Conservation (phyloP, 2,797 vertebrate genomes). For the Myripristis jacobus region DNA sequence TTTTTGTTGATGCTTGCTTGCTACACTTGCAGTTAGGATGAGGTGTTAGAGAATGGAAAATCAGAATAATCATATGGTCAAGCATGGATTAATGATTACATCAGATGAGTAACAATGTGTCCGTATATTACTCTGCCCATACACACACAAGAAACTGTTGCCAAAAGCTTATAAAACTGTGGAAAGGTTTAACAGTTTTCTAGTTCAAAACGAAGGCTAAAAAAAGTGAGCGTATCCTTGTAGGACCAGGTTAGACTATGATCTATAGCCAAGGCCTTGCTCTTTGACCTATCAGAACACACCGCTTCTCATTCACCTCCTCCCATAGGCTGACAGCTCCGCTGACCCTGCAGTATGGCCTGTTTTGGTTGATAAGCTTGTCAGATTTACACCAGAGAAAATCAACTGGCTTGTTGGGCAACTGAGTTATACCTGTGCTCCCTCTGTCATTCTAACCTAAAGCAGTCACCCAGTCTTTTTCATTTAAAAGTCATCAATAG, state of each 20-base stretch:
- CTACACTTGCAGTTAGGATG: too few species aligned
- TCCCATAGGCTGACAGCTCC: conserved; percentile 43
- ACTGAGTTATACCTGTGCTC: conserved; percentile 57
- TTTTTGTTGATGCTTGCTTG: too few species aligned
- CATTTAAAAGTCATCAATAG: conserved; percentile 22
- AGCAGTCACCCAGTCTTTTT: conserved; percentile 46
- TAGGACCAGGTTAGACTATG: conserved; percentile 19
- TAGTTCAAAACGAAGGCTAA: too few species aligned
- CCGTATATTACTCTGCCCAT: too few species aligned
- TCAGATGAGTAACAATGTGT: too few species aligned
- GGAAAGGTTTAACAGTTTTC: too few species aligned
- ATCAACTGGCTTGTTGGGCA: conserved; percentile 47
- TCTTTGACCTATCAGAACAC: conserved; percentile 35
- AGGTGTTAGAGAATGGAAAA: too few species aligned
- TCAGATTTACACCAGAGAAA: conserved; percentile 59
- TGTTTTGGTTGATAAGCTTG: conserved; percentile 36
- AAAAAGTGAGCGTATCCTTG: neutral
- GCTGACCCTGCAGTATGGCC: conserved; percentile 55
- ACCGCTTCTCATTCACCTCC: conserved; percentile 33
- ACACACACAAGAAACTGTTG: too few species aligned
- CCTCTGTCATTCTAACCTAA: conserved; percentile 11
- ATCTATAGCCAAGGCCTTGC: conserved; percentile 29
- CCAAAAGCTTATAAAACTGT: too few species aligned
- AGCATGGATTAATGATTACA: too few species aligned
- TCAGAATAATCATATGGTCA: too few species aligned